Evolutionary conservation across 2,797 vertebrate genomes (phyloP), one percentile per base, ranked within the genome.

Genomic region (Coendou prehensilis): DNA sequence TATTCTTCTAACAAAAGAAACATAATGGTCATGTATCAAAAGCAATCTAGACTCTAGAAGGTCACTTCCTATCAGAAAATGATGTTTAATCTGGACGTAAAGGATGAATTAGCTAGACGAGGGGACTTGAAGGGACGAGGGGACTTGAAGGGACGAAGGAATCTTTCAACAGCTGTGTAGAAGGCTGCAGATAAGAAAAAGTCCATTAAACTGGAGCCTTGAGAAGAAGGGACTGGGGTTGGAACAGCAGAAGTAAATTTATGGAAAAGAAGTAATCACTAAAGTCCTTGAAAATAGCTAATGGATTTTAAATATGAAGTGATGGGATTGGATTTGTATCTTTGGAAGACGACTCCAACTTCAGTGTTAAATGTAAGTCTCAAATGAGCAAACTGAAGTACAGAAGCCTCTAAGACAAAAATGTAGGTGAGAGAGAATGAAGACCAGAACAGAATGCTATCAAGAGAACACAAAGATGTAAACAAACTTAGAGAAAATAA

Each of bases 1-100:
- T 87, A 92, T 71, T 93, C 28, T 84, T 69, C 54, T 82, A 92
- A 28, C 41, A 71, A 94, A 67, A 79, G 37, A n/a, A 94, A 78
- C 22, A 64, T 78, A 59, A 79, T 57, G 33, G 41, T n/a, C 64
- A 83, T 9, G 71, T 57, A 90, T 9, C 56, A 63, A 82, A 90
- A 93, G 73, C 30, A 88, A 82, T 83, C 88, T 80, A 63, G 79
- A 82, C 17, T 82, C 41, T 69, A 79, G 33, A 37, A 69, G 18
- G 30, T 89, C 23, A 71, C n/a, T 87, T 84, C 14, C 28, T 67
- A 0, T 64, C 47, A 92, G 45, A 20, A 86, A 76, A 88, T 20
- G 26, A 59, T 79, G 30, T 95, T 69, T 90, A 95, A 87, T 9
- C 15, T 84, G 22, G 30, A 28, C 50, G 3, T 88, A 80, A 91